Base-by-base conservation (phyloP, 2,797 vertebrate genomes). In the Tokudaia tokunoshimensis region DNA sequence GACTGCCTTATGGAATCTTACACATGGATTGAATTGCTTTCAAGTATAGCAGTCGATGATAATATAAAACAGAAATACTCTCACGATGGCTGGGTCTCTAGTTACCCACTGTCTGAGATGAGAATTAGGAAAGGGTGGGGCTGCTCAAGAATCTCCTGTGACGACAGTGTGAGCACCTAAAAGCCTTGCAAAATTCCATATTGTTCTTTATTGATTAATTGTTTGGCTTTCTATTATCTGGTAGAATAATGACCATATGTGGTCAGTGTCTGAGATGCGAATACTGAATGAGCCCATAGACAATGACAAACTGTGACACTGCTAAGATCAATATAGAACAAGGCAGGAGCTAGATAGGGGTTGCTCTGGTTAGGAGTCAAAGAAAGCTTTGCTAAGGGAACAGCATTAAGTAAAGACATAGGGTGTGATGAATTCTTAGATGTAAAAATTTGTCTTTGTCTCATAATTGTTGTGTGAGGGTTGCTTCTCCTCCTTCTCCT, bases 21-120 rank as follows among this genome's bases (percentile, higher is more conserved):
- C 86, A 94, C 74, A 78, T 94, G 93, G 82, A 89, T 17, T 94
- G 82, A 94, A 94, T 95, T 94, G 57, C 57, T 96, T 92, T 96
- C 85, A 86, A 83, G 92, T 70, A 92, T 14, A 84, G 37, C 34
- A 37, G 70, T 94, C 76, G 57, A 47, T 41, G 82, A 44, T 93
- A 94, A 93, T 59, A 75, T 29, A 78, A 96, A 96, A 95, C 85
- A 96, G 94, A 96, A 96, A 89, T 74, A 50, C 37, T 91, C 13
- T 65, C 50, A 24, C n/a, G 59, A 15, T 52, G 67, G 22, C 34
- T 85, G 61, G 37, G 70, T 22, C 34, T 89, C 26, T 82, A 75
- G 78, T 86, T 76, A 94, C 34, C 55, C 57, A 84, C 8, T 34
- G 44, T 89, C 92, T 96, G 80, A 76, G 80, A 87, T 1, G 12